Base-by-base conservation (phyloP, 2,113 vertebrate genomes). In the Calyptomena viridis region DNA sequence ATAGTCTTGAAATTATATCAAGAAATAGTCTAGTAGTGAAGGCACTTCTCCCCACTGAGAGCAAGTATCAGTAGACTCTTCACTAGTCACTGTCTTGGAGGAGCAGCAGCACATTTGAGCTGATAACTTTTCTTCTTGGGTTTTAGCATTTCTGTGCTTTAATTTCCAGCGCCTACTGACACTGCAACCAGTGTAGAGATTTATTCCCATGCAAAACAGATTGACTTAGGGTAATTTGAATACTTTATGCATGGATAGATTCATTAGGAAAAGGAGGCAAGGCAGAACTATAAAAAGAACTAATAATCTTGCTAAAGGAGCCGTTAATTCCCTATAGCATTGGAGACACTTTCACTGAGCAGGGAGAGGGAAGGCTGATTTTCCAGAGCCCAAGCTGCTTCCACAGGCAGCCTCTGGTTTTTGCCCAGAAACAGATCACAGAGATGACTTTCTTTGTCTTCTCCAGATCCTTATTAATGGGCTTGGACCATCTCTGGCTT, bases 161-260 rank as follows among this genome's bases (percentile, higher is more conserved):
- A 60, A 75, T 92, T 96, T 93, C 76, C 85, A 68, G 30, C 27
- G 42, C 64, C 72, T 58, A 49, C 56, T 94, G 90, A 94, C 91
- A 87, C 76, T 46, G 60, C 83, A 93, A 87, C 83, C 88, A 94
- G 52, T 4, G 68, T 1, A 8, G 90, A 96, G 95, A 96, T 96
- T 96, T 96, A 97, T 96, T 93, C 93, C 90, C 83, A 49, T 94
- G 92, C 83, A 95, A 95, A 94, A 84, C 91, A 95, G 96, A 97
- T 96, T 96, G 93, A 94, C 84, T 97, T 95, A 90, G 93, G 85
- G 79, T 96, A 96, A 96, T 92, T 92, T 96, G 89, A 92, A 93
- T 94, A 93, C 80, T 94, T 92, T 94, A 90, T 96, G 90, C 94
- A 92, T 92, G 92, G 88, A 91, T 96, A 13, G 93, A 68, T 95